Base-by-base conservation (phyloP, 2,888 invertebrate species). In the Drosophila anomalipes region DNA sequence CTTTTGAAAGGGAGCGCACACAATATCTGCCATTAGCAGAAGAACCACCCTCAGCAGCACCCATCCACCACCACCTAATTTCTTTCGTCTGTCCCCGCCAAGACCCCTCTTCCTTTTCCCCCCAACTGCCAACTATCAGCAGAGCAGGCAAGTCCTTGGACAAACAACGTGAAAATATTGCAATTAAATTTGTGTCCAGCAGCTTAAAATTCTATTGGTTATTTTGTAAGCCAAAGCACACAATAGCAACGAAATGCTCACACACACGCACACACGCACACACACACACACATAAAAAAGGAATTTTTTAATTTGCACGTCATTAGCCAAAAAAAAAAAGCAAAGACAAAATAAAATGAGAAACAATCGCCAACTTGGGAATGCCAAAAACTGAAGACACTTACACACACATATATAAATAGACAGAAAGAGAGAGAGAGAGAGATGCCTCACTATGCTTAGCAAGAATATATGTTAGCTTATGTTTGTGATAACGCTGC, bases 241-340 rank as follows among this genome's bases (percentile, higher is more conserved):
- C 49, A 62, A 26, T 19, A 59, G 9, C n/a, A 54, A 12, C n/a
- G 30, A 14, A 33, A 56, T 30, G 6, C 12, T 5, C 19, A 30
- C 19, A 52, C 19, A 47, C 47, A 5, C 22, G 5, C 22, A 2
- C 33, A 14, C 28, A 33, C 35, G 37, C 41, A 59, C 32, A 28
- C n/a, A 22, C 28, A 33, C 51, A 53, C 30, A 63, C 41, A 37
- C 4, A 60, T 1, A 58, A 5, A 70, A 77, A 51, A 63, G 81
- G 86, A 87, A 87, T 89, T 87, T 89, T 47, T 81, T 88, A 89
- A 88, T 88, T 86, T 88, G 76, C 81, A 77, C 86, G 75, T 85
- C 81, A 83, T 86, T 81, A 85, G 61, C 1, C 22, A 22, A 41
- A 19, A 41, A 26, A 47, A 70, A 81, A 74, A 73, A 44, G 35